Base-by-base conservation (phyloP, 2,113 vertebrate genomes). In the Nothobranchius furzeri region DNA sequence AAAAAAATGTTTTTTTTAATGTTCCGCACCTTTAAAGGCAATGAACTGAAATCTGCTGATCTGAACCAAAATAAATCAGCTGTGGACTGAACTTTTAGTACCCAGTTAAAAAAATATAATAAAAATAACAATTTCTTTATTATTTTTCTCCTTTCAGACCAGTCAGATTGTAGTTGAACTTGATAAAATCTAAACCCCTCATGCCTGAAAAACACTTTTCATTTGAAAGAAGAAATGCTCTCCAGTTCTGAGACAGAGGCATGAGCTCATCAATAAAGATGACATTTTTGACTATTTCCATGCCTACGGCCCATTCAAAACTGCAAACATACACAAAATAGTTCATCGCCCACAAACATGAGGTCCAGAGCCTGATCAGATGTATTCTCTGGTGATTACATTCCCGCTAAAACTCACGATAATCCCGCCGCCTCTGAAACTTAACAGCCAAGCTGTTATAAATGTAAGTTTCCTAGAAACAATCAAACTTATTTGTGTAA, bases 301-400 rank as follows among this genome's bases (percentile, higher is more conserved):
- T 30, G 30, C 30, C n/a, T 47, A 7, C 14, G 17, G 1, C 14
- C 45, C 12, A 13, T 13, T 4, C 12, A 49, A 49, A 6, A n/a
- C n/a, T 50, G 7, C n/a, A 50, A 50, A 10, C 7, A 49, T 20
- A 50, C 1, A 10, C n/a, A 20, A 9, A 50, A 3, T 8, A 50
- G 7, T 20, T 10, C 2, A 7, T 20, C 48, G 8, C 15, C 5
- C 4, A 49, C 12, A 1, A 9, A 15, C 47, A 17, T 49, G 47
- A n/a, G 47, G 47, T 15, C n/a, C 7, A 20, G 48, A 20, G 52
- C 52, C 25, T 53, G 52, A 78, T 68, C 56, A 49, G 47, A 68
- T 56, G 7, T 49, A 54, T 54, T 54, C 57, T 25, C 11, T 24
- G 11, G 24, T 12, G n/a, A 45, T 20, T n/a, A 14, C 11, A 2